Base-by-base conservation (phyloP, 2,888 invertebrate genomes). In the Rhogogaster chlorosoma region DNA sequence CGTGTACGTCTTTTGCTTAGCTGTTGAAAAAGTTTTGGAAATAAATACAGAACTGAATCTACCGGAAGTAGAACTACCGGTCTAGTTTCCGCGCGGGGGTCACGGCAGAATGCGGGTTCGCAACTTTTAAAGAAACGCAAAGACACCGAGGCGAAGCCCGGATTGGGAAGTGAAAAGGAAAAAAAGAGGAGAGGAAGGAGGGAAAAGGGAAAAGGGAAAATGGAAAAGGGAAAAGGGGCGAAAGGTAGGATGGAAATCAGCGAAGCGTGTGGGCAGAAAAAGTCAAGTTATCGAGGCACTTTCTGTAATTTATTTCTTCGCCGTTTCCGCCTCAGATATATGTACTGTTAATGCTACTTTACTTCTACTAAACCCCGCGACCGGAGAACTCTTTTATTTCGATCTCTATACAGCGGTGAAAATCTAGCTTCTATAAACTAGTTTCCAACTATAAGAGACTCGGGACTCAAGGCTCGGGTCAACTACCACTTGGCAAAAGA, bases 251-350 rank as follows among this genome's bases (percentile, higher is more conserved):
- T 38, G 80, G 22, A 61, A 80, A 80, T 61, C 80, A 80, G 61
- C 80, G 61, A 61, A 80, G 80, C 80, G 80, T 57, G 53, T 71
- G 49, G 82, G 61, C 82, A 86, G 78, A 85, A 85, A 83, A 87
- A 87, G 87, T 87, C 87, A 88, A 90, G 88, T 89, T 90, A 90
- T 90, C 90, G 88, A 85, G 87, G 87, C 87, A 89, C 90, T 90
- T 90, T 90, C 88, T 90, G 89, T 90, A 90, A 90, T 90, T 90
- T 87, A 90, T 88, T 61, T 61, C 80, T 80, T 61, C 38, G n/a
- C 61, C 57, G 61, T 80, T 80, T 80, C 80, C 80, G 61, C 15
- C 57, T 10, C 26, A 38, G 61, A 77, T 77, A 77, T 73, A 73
- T 70, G n/a, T 70, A 36, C 32, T 45, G 75, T 75, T 45, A 45